Conservation (phyloP, 1,140 invertebrate species). For the Nasonia vitripennis region DNA sequence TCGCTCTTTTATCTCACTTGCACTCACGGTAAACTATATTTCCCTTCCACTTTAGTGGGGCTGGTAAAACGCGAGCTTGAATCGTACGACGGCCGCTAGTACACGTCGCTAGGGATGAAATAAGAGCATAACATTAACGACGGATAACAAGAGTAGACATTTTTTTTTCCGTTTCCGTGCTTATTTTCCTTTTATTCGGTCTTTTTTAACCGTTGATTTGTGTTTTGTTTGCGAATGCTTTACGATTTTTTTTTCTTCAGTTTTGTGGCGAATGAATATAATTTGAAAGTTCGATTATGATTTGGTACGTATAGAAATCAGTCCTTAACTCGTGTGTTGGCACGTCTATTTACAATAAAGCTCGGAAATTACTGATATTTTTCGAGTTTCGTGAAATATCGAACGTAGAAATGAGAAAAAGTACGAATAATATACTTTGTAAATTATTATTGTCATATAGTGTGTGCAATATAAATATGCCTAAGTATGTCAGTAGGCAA, state of each 20-base stretch:
- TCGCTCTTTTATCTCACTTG: neutral
- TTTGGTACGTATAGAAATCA: neutral
- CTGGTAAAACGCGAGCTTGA: neutral
- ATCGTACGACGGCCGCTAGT: neutral
- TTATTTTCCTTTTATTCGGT: neutral
- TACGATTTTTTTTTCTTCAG: neutral
- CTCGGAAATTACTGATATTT: too few species aligned
- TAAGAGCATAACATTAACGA: conserved; percentile 47
- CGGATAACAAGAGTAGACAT: neutral
- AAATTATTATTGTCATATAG: too few species aligned
- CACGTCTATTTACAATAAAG: too few species aligned
- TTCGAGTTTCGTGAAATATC: too few species aligned
- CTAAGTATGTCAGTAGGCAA: too few species aligned
- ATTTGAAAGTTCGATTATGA: neutral
- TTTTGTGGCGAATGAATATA: neutral
- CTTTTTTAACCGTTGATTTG: neutral
- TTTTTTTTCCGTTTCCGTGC: neutral
- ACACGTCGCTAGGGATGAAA: conserved; percentile 50
- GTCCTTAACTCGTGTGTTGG: too few species aligned
- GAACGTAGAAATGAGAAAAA: too few species aligned
- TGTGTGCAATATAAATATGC: too few species aligned
- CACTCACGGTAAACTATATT: neutral
- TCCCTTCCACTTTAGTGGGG: neutral
- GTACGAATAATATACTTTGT: too few species aligned
- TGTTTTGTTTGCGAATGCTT: neutral